Conservation (phyloP, 2,113 vertebrate species). For the Microcebus jonahi region DNA sequence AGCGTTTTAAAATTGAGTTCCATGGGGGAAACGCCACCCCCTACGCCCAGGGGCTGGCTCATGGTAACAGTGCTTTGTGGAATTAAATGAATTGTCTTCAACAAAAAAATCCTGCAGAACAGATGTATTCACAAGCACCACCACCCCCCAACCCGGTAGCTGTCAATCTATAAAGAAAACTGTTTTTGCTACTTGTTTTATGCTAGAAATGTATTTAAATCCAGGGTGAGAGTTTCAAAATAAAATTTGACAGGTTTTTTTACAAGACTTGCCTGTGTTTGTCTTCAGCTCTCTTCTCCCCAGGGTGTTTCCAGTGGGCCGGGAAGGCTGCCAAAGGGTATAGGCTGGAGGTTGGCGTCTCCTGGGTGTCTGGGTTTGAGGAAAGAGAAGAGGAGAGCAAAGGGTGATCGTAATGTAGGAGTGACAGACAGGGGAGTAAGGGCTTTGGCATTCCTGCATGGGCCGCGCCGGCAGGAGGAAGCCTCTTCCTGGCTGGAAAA, state of each 20-base stretch:
- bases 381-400: background rate
- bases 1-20: background rate
- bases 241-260: conserved; percentile 60
- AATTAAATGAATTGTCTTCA: conserved; percentile 64
- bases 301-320: background rate
- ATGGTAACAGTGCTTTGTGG: conserved; percentile 10
- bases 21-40: background rate
- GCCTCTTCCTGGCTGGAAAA: background rate
- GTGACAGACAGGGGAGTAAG: background rate
- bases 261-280: background rate
- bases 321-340: background rate
- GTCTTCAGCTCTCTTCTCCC: conserved; percentile 2
- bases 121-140: conserved; percentile 39
- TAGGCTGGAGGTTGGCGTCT: background rate
- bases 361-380: background rate
- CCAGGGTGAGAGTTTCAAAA: conserved; percentile 60
- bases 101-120: conserved; percentile 37
- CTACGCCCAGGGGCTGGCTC: background rate
- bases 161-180: conserved; percentile 50
- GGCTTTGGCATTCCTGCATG: background rate
- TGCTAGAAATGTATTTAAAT: conserved; percentile 57
- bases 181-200: conserved; percentile 56
- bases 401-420: background rate
- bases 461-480: background rate
- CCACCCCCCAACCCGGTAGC: background rate